Conservation (phyloP, 2,797 vertebrate species). For the Heliangelus exortis region DNA sequence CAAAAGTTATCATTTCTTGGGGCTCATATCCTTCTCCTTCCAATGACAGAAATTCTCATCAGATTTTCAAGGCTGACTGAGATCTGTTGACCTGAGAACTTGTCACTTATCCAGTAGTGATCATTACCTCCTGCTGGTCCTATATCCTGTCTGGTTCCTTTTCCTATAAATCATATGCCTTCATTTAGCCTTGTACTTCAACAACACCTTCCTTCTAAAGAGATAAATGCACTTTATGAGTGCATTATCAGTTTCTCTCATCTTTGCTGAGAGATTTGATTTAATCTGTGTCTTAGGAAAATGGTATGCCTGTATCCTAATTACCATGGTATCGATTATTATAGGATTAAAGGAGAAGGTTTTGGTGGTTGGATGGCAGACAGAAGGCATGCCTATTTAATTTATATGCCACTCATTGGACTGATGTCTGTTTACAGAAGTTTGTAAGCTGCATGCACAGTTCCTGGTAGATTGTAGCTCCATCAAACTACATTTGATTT, state of each 20-base stretch:
- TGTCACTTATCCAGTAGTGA: neutral
- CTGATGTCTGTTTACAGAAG: neutral
- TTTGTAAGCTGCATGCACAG: neutral
- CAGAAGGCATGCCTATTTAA: neutral
- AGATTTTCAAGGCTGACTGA: neutral
- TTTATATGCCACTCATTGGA: neutral
- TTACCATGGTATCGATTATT: neutral
- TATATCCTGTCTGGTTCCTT: neutral
- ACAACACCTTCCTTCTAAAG: neutral
- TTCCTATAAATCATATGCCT: neutral
- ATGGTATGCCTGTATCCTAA: neutral
- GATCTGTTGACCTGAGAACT: neutral
- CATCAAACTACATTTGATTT: neutral
- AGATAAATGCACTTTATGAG: neutral
- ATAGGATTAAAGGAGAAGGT: neutral
- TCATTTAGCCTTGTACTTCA: neutral
- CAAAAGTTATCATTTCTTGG: neutral
- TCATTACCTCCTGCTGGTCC: neutral
- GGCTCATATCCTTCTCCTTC: neutral
- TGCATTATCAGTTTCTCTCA: neutral
- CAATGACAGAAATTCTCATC: neutral
- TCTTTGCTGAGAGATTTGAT: neutral
- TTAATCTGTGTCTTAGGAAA: neutral
- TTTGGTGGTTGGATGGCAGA: neutral
- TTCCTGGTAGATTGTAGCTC: neutral